These are phyloP conservation scores for Andrena cerasifolii DNA, from an alignment of 1,140 invertebrate genomes.

Conservation along the genomic window DNA sequence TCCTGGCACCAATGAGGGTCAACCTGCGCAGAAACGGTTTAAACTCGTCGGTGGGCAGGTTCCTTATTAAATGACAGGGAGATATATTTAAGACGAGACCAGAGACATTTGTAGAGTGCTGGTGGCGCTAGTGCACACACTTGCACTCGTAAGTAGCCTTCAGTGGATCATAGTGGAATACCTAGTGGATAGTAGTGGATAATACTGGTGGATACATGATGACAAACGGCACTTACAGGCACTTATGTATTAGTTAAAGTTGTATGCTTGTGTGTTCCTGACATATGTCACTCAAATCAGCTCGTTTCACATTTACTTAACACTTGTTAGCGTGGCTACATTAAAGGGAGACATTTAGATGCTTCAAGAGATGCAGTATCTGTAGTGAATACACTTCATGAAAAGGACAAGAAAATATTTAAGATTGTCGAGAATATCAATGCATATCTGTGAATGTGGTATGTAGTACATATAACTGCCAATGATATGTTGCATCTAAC, in stretches of 20 bases:
- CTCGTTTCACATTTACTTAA: neutral
- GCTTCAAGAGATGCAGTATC: neutral
- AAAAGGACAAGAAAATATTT: neutral
- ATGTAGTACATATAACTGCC: neutral
- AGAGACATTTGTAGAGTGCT: too few species aligned
- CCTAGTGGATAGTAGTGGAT: too few species aligned
- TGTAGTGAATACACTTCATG: neutral
- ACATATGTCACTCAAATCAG: neutral
- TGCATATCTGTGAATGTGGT: neutral
- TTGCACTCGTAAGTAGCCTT: neutral
- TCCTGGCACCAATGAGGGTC: too few species aligned
- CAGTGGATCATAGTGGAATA: too few species aligned
- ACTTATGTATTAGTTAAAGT: neutral
- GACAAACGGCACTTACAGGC: slow-evolving; percentile 14
- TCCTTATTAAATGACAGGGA: too few species aligned
- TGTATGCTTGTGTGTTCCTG: neutral
- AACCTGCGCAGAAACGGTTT: too few species aligned
- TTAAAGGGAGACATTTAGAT: neutral
- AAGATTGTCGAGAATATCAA: neutral
- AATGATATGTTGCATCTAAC: slow-evolving; percentile 6
- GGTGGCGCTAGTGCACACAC: neutral
- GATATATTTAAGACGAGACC: too few species aligned
- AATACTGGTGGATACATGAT: too few species aligned
- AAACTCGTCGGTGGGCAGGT: too few species aligned
- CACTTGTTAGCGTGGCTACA: neutral